Percentiles rank a stretch among this genome's conserved stretches.
Evolutionary conservation across 2,797 vertebrate genomes (phyloP).

Genomic region (Parauchenoglanis punctatus): DNA sequence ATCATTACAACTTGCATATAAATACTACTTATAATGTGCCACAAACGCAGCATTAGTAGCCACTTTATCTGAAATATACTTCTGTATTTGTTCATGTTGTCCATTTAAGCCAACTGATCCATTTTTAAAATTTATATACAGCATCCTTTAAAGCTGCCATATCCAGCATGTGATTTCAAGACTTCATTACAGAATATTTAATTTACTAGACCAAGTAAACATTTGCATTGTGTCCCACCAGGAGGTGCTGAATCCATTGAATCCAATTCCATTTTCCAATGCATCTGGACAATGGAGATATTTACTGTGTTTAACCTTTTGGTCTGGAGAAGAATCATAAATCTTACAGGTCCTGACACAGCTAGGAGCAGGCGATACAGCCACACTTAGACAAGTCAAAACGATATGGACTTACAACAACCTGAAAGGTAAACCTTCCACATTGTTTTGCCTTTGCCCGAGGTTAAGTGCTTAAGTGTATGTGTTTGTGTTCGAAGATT

Average conservation of each 20-base stretch:
- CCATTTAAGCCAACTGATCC: background rate
- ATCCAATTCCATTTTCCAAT: background rate
- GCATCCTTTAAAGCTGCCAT: background rate
- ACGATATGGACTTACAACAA: constrained; percentile 51
- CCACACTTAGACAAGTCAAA: constrained; percentile 54
- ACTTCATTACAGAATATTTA: background rate
- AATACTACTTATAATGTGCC: background rate
- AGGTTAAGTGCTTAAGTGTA: constrained; percentile 44
- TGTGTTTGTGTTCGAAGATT: constrained; percentile 44
- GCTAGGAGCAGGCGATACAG: constrained; percentile 49
- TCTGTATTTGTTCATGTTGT: background rate
- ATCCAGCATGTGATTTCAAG: background rate
- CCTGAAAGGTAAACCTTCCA: constrained; percentile 44
- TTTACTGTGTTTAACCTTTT: constrained; percentile 38
- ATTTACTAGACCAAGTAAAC: background rate
- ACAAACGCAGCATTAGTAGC: background rate
- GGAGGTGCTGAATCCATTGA: background rate
- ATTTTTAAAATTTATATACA: background rate
- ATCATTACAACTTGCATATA: background rate
- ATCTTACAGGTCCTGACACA: constrained; percentile 44
- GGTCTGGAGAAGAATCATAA: constrained; percentile 27
- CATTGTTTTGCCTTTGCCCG: constrained; percentile 42
- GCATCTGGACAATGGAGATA: background rate
- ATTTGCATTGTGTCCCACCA: background rate
- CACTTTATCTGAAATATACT: background rate